Evolutionary conservation across 2,888 invertebrate genomes (phyloP).

Genomic region (Silvanus unidentatus): DNA sequence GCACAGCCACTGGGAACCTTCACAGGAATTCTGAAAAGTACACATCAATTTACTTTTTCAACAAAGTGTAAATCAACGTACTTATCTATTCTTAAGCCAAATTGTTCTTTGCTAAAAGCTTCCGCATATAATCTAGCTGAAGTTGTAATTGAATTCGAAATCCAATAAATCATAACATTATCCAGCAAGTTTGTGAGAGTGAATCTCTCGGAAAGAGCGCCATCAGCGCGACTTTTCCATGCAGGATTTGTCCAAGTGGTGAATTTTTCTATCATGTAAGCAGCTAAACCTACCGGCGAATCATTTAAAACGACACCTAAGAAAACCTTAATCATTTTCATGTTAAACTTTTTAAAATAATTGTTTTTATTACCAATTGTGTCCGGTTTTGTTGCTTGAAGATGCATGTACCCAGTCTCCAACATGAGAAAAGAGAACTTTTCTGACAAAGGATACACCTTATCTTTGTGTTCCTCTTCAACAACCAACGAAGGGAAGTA

Average conservation of each 20-base stretch:
- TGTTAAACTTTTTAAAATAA: neutral
- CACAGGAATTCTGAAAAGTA: slow-evolving; percentile 54
- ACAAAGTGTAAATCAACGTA: slow-evolving; percentile 8
- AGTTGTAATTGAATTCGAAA: slow-evolving; percentile 63
- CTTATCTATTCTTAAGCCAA: slow-evolving; percentile 19
- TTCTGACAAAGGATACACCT: neutral
- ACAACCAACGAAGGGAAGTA: slow-evolving; percentile 36
- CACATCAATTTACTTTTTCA: neutral
- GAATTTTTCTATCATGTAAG: slow-evolving; percentile 88
- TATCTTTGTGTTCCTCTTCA: slow-evolving; percentile 38
- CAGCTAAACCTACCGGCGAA: slow-evolving; percentile 80
- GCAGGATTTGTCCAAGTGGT: slow-evolving; percentile 62
- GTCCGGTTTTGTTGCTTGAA: slow-evolving; percentile 87
- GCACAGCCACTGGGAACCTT: slow-evolving; percentile 69
- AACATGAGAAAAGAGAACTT: slow-evolving; percentile 39
- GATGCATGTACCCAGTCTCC: slow-evolving; percentile 62
- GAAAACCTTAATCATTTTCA: slow-evolving; percentile 6
- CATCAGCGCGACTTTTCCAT: slow-evolving; percentile 52
- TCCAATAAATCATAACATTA: slow-evolving; percentile 79
- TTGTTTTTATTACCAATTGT: slow-evolving; percentile 64
- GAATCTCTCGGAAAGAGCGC: slow-evolving; percentile 61
- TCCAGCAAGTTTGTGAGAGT: slow-evolving; percentile 66
- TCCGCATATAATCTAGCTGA: slow-evolving; percentile 74
- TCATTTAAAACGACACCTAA: slow-evolving; percentile 63
- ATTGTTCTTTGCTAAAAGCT: slow-evolving; percentile 35